Conservation (phyloP, 2,113 vertebrate species). For the Ptychochromis oligacanthus region DNA sequence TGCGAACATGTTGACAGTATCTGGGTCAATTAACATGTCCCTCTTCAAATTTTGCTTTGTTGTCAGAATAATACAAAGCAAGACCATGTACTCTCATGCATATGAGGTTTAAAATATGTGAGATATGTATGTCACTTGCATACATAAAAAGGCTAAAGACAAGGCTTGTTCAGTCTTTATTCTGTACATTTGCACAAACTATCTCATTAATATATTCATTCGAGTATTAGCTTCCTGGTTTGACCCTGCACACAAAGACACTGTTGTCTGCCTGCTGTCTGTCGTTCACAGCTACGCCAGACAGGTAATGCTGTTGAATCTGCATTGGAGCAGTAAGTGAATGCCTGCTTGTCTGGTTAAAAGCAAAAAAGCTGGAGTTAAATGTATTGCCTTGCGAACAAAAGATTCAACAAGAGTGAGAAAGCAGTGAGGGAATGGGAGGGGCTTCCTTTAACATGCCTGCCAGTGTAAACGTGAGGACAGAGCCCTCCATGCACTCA, state of each 20-base stretch:
- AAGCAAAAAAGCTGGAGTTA: slow-evolving; percentile 3
- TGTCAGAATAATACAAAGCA: slow-evolving; percentile 59
- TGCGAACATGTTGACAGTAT: slow-evolving; percentile 73
- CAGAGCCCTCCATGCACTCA: slow-evolving; percentile 20
- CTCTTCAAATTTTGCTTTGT: slow-evolving; percentile 70
- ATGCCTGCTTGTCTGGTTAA: slow-evolving; percentile 26
- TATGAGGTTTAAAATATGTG: slow-evolving; percentile 39
- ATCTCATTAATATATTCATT: slow-evolving; percentile 68
- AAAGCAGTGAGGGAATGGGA: slow-evolving; percentile 26
- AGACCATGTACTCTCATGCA: slow-evolving; percentile 49
- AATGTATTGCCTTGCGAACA: slow-evolving; percentile 39
- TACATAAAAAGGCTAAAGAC: slow-evolving; percentile 31
- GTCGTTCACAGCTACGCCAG: neutral
- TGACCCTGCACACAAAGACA: slow-evolving; percentile 54
- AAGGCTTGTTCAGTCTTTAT: slow-evolving; percentile 5
- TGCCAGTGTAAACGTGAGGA: slow-evolving; percentile 33
- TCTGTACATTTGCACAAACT: slow-evolving; percentile 40
- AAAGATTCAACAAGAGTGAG: slow-evolving; percentile 43
- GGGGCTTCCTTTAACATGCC: slow-evolving; percentile 47
- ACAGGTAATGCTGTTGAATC: slow-evolving; percentile 27
- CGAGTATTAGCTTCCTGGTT: slow-evolving; percentile 50
- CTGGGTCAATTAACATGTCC: slow-evolving; percentile 74
- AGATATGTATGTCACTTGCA: slow-evolving; percentile 25
- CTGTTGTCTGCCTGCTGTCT: slow-evolving; percentile 23
- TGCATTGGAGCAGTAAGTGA: slow-evolving; percentile 24